Conservation (phyloP, 2,888 invertebrate genomes). For the Drosophila neonasuta region DNA sequence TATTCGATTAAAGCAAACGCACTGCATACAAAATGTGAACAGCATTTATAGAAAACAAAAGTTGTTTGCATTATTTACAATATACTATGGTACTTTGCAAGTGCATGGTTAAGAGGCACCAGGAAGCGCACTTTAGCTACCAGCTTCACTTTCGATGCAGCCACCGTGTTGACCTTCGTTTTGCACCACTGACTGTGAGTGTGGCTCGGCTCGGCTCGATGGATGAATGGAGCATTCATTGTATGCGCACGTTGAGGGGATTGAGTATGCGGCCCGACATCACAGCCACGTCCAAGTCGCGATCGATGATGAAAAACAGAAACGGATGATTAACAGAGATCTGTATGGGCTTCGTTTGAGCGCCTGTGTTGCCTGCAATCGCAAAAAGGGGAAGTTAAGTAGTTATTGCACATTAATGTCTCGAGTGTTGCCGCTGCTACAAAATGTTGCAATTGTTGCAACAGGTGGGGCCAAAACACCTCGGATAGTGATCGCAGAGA, state of each 20-base stretch:
- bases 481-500: slow-evolving; percentile 23
- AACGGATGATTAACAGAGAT: slow-evolving; percentile 92
- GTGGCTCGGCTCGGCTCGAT: not conserved
- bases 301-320: slow-evolving; percentile 92
- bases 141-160: slow-evolving; percentile 65
- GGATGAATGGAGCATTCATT: slow-evolving; percentile 83
- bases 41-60: slow-evolving; percentile 43
- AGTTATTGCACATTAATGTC: slow-evolving; percentile 56
- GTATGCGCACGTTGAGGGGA: slow-evolving; percentile 91
- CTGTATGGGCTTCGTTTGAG: slow-evolving; percentile 84
- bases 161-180: slow-evolving; percentile 60
- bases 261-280: slow-evolving; percentile 93
- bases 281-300: slow-evolving; percentile 89
- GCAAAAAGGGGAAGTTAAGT: slow-evolving; percentile 51
- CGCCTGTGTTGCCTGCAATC: slow-evolving; percentile 79
- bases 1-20: not conserved
- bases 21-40: slow-evolving; percentile 44
- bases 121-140: slow-evolving; percentile 43
- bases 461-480: slow-evolving; percentile 61
- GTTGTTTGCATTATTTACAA: slow-evolving; percentile 54
- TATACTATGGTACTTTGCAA: slow-evolving; percentile 17
- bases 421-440: slow-evolving; percentile 21
- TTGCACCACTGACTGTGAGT: slow-evolving; percentile 37
- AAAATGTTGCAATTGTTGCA: slow-evolving; percentile 32
- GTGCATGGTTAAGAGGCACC: slow-evolving; percentile 37